Base-by-base conservation (phyloP, 2,113 vertebrate genomes). In the Archocentrus centrarchus region DNA sequence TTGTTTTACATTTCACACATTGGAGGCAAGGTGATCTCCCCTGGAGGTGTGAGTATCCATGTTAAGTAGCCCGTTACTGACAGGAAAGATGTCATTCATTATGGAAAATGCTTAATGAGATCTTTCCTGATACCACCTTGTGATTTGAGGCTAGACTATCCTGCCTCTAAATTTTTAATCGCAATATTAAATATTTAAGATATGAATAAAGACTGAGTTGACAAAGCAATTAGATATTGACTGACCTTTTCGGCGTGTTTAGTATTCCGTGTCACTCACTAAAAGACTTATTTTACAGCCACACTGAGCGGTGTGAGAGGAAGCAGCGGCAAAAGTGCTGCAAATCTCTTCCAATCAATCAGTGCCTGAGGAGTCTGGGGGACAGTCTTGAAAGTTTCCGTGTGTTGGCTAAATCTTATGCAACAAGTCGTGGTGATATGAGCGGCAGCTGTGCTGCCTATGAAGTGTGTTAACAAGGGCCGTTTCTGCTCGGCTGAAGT, bases 191-290 rank as follows among this genome's bases (percentile, higher is more conserved):
- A 90, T 93, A 95, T 94, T 93, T 88, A 95, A 83, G 81, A 60
- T 89, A 68, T 87, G 88, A 93, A 91, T 90, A 92, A 93, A 94
- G 92, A 80, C 76, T 58, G 77, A 88, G 92, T 93, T 93, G 92
- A 94, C 91, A 92, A 90, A 93, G 92, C 90, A 92, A 93, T 94
- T 94, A 91, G 90, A 88, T 93, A 91, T 91, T 93, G 89, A 89
- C 90, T 91, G 91, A 95, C 90, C 92, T 91, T 92, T 92, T 86
- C 64, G 7, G 24, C 64, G 85, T 79, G 81, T 92, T 93, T 89
- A 86, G 90, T 90, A 90, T 92, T 93, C 93, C 30, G 82, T 41
- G 80, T 86, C 81, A 44, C 75, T 85, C 91, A 59, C 79, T 82
- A 62, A 41, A 39, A 73, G 83, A 73, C 86, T 90, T 47, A 86